Percentiles rank a stretch among this genome's conserved stretches.
phyloP scores from a whole-genome alignment of 2,888 invertebrate species.

The Trissolcus japonicus region DNA sequence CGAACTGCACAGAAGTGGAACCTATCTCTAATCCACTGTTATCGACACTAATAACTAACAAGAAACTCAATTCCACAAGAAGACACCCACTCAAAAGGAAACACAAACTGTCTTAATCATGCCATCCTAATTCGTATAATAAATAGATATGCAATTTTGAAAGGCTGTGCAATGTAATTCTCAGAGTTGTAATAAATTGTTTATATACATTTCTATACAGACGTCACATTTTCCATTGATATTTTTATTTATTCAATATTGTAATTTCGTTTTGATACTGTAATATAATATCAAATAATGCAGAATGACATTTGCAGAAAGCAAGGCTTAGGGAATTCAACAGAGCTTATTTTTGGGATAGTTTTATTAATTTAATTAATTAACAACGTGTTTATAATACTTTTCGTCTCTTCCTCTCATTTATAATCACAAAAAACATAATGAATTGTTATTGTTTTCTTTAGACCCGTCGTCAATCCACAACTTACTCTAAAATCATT shows the following conservation, averaged over 20 bases:
- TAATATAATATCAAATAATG: not conserved
- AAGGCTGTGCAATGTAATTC: conserved; percentile 46
- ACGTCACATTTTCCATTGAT: too few species aligned
- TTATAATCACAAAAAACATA: conserved; percentile 73
- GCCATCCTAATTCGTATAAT: conserved; percentile 8
- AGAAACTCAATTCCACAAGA: conserved; percentile 33
- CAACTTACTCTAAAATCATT: conserved; percentile 69
- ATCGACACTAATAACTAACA: conserved; percentile 38
- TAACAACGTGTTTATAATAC: conserved; percentile 76
- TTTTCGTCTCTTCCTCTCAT: conserved; percentile 74
- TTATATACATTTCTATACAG: not conserved
- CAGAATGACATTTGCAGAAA: not conserved
- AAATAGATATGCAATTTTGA: conserved; percentile 12
- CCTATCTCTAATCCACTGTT: conserved; percentile 25
- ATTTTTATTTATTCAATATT: too few species aligned
- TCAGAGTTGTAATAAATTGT: conserved; percentile 17
- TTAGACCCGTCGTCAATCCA: conserved; percentile 75
- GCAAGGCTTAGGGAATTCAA: not conserved
- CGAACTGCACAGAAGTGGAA: conserved; percentile 79
- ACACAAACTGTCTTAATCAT: conserved; percentile 42
- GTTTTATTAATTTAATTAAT: conserved; percentile 75
- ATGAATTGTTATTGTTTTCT: conserved; percentile 71
- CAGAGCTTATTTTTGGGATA: conserved; percentile 69
- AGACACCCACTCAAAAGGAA: conserved; percentile 47
- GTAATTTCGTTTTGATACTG: not conserved